phyloP scores from a whole-genome alignment of 2,797 vertebrate species.

The Peromyscus aztecus region DNA sequence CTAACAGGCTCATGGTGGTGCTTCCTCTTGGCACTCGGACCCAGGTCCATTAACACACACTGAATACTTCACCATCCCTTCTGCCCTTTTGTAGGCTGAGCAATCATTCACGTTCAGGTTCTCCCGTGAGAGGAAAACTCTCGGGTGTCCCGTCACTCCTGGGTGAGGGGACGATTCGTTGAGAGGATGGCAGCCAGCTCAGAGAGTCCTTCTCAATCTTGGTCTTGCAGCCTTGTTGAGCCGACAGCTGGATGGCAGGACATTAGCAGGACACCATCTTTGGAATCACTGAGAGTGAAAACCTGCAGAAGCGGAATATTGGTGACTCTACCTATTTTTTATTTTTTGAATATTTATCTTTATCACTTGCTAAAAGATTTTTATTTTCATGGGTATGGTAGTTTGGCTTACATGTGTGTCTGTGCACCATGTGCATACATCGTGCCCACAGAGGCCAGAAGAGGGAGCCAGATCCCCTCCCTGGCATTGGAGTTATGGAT shows the following conservation, averaged over 20 bases:
- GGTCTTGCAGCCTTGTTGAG: not conserved
- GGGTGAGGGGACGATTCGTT: not conserved
- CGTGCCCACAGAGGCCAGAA: not conserved
- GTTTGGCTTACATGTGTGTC: too few species aligned
- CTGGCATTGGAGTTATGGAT: not conserved
- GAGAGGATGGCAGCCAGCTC: not conserved
- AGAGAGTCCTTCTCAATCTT: not conserved
- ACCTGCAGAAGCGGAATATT: not conserved
- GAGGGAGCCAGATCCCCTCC: not conserved
- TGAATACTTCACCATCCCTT: not conserved
- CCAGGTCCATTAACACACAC: constrained; percentile 63
- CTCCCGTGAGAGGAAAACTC: not conserved
- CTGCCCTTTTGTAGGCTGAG: not conserved
- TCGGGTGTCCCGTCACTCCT: not conserved
- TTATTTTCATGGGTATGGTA: not conserved
- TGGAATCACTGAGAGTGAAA: not conserved
- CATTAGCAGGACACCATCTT: not conserved
- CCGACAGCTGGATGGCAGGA: not conserved
- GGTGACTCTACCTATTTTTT: not conserved
- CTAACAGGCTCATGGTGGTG: constrained; percentile 54
- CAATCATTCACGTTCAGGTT: constrained; percentile 21
- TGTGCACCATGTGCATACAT: rapidly evolving
- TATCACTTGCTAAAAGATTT: not conserved
- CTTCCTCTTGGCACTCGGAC: not conserved
- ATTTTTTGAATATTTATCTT: not conserved